Evolutionary conservation across 2,797 vertebrate genomes (phyloP).

Genomic region (Tragopan temminckii): DNA sequence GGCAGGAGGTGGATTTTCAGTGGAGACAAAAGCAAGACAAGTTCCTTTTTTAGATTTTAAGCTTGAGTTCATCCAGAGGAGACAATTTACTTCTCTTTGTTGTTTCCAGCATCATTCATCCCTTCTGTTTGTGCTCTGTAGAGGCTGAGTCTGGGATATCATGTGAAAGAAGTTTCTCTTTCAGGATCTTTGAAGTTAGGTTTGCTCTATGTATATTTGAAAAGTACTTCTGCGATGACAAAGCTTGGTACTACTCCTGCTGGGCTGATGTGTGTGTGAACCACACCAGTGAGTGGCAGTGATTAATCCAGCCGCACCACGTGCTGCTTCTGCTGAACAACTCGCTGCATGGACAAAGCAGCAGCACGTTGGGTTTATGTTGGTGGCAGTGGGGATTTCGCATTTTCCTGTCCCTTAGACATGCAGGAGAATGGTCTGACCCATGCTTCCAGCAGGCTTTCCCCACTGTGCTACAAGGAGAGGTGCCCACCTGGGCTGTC

Average conservation of each 20-base stretch:
- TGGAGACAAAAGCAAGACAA: slow-evolving; percentile 37
- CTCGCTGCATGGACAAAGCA: not conserved
- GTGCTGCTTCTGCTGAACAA: not conserved
- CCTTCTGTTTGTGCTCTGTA: slow-evolving; percentile 58
- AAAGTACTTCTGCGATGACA: slow-evolving; percentile 64
- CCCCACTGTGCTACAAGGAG: not conserved
- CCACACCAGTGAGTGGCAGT: not conserved
- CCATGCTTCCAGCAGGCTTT: not conserved
- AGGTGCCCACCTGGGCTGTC: not conserved
- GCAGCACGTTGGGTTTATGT: accelerated
- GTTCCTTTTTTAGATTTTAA: slow-evolving; percentile 48
- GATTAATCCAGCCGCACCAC: slow-evolving; percentile 32
- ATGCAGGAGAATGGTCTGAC: not conserved
- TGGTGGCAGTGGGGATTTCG: not conserved
- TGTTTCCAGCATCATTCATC: slow-evolving; percentile 63
- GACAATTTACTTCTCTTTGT: slow-evolving; percentile 66
- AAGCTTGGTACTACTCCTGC: slow-evolving; percentile 37
- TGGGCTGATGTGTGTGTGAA: slow-evolving; percentile 60
- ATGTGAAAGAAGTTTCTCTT: slow-evolving; percentile 57
- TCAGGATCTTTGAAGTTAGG: slow-evolving; percentile 65
- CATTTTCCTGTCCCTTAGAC: not conserved
- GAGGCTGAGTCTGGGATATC: slow-evolving; percentile 49
- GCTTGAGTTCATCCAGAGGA: slow-evolving; percentile 57
- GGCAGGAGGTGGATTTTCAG: slow-evolving; percentile 62
- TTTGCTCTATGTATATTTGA: slow-evolving; percentile 75